A percentile compares a stretch with the other conserved stretches of the same genome.
phyloP scores from a whole-genome alignment of 2,113 vertebrate genomes.

The Theropithecus gelada region DNA sequence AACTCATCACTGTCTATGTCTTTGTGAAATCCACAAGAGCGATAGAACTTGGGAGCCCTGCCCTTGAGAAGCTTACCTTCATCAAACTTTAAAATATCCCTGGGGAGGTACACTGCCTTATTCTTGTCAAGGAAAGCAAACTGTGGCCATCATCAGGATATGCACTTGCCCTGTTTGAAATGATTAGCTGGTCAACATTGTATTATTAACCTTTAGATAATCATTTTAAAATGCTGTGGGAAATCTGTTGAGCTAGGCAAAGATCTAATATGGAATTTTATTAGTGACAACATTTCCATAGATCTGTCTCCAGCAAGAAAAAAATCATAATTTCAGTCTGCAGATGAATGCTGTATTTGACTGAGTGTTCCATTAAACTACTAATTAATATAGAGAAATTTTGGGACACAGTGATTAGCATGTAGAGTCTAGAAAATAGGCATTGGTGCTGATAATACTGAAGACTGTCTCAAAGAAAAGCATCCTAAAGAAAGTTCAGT shows the following conservation, averaged over 20 bases:
- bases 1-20: not conserved
- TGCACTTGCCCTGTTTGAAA: not conserved
- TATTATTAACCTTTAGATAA: not conserved
- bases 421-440: not conserved
- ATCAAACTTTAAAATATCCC: not conserved
- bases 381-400: not conserved
- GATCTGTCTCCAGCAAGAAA: not conserved
- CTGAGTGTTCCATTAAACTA: not conserved
- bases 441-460: not conserved
- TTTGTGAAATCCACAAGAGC: not conserved
- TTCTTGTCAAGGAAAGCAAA: not conserved
- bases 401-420: no score
- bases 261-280: not conserved
- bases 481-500: not conserved
- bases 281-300: not conserved
- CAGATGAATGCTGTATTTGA: not conserved
- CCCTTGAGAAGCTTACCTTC: not conserved
- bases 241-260: not conserved
- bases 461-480: not conserved
- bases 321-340: not conserved
- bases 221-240: not conserved
- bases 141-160: not conserved
- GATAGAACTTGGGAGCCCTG: no score
- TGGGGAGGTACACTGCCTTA: not conserved
- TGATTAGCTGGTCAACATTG: not conserved